Evolutionary conservation across 2,797 vertebrate genomes (phyloP).

Genomic region (Cossypha dichroa): DNA sequence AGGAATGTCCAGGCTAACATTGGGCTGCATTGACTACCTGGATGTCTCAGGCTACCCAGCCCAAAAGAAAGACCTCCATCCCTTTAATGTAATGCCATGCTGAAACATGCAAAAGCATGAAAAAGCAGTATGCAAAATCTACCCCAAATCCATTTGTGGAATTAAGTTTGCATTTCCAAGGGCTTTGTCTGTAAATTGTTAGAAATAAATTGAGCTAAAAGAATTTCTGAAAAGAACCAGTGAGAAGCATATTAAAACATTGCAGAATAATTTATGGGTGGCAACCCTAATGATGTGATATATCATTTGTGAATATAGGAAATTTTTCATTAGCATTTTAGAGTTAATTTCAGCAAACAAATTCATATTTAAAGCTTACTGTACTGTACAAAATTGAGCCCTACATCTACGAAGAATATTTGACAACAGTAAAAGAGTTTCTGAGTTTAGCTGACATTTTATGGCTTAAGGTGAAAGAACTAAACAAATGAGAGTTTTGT

Average conservation of each 20-base stretch:
- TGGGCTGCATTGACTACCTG: not conserved
- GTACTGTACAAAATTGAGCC: slow-evolving; percentile 14
- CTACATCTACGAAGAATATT: not conserved
- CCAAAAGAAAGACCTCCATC: not conserved
- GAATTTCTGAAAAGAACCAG: not conserved
- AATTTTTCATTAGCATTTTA: slow-evolving; percentile 48
- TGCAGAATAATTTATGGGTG: slow-evolving; percentile 9
- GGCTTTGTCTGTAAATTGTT: not conserved
- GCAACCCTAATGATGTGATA: slow-evolving; percentile 29
- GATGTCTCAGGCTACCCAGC: not conserved
- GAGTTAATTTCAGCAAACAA: slow-evolving; percentile 57
- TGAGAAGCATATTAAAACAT: not conserved
- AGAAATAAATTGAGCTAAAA: not conserved
- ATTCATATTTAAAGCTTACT: slow-evolving; percentile 54
- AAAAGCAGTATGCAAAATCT: not conserved
- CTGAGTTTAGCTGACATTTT: slow-evolving; percentile 18
- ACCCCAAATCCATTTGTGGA: not conserved
- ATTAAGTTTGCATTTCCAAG: not conserved
- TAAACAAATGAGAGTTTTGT: not conserved
- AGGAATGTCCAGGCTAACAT: not conserved
- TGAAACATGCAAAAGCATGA: not conserved
- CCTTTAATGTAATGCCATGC: not conserved
- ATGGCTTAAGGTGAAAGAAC: slow-evolving; percentile 24
- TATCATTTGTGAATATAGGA: slow-evolving; percentile 25
- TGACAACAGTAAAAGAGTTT: not conserved